Evolutionary conservation across 2,113 vertebrate genomes (phyloP), one percentile per base, ranked within the genome.

Genomic region (Urocolius indicus): DNA sequence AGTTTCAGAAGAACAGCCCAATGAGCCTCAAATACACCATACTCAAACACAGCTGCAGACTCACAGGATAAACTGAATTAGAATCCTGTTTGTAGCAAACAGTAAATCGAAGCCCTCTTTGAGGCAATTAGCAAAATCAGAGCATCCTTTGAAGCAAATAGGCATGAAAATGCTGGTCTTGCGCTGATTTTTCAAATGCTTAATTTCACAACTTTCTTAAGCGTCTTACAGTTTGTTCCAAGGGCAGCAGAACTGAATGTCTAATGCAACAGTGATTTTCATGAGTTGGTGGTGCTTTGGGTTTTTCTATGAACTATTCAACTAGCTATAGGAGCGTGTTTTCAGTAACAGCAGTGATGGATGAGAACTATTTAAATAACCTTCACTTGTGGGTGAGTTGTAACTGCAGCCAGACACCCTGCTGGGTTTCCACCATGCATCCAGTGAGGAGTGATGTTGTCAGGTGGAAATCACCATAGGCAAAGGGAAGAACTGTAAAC

Each of bases 41-140:
- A 54, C 92, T 95, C 84, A 29, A 91, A 54, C 95, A 75, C 97
- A 97, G 97, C 97, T 96, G 95, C 95, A 66, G 81, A 65, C 90
- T 77, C 82, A 21, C 41, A 72, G 83, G 80, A 61, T 88, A 94
- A 90, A 89, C 96, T 93, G 36, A 57, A 94, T 89, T 89, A 95
- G 95, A 96, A 90, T 52, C 38, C 82, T 95, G 94, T 96, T 97
- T 96, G 97, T n/a, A 95, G 96, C 96, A 97, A 96, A 94, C 91
- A 97, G 94, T 77, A 93, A 96, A 96, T 95, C 59, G 57, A 82
- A 96, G 87, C 89, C 90, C 97, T 96, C 97, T 95, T 94, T 86
- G 90, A 91, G 90, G 96, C 96, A 97, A 96, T 96, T 97, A 96
- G 91, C 84, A 91, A 96, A 97, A 97, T 95, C 96, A 96, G 97